Evolutionary conservation across 2,888 invertebrate species (phyloP).

Genomic region (Cacoxenus indagator): DNA sequence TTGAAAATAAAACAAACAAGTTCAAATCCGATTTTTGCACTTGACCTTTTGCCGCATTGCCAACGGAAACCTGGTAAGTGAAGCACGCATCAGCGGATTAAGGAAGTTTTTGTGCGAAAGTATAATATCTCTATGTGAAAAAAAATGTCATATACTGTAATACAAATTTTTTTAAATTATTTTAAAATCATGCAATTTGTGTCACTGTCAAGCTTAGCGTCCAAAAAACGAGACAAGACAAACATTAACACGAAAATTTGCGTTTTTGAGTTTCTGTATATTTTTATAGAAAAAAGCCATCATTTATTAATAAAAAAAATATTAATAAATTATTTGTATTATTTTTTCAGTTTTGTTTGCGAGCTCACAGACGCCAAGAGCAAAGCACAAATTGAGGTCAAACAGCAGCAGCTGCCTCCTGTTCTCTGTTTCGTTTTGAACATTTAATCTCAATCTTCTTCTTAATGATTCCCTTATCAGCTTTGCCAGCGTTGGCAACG

Average conservation of each 20-base stretch:
- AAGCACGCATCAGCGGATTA: not conserved
- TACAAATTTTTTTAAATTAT: not conserved
- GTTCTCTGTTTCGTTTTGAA: not conserved
- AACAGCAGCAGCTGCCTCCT: not conserved
- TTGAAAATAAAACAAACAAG: not conserved
- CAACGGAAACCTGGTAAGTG: not conserved
- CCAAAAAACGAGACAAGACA: no score
- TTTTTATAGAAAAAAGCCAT: no score
- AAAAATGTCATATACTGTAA: not conserved
- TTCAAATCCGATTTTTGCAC: not conserved
- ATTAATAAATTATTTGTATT: conserved; percentile 9
- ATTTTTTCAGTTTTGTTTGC: conserved; percentile 24
- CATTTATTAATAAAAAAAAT: not conserved
- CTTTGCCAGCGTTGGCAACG: no score
- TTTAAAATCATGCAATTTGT: no score
- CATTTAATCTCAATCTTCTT: not conserved
- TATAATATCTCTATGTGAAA: not conserved
- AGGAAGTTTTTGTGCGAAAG: not conserved
- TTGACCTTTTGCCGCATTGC: not conserved
- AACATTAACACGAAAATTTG: not conserved
- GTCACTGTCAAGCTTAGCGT: no score
- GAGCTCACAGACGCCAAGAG: not conserved
- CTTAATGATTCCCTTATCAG: not conserved
- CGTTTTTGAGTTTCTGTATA: not conserved
- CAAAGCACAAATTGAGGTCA: not conserved